Conservation (phyloP, 2,113 vertebrate genomes). For the Synchiropus splendidus region DNA sequence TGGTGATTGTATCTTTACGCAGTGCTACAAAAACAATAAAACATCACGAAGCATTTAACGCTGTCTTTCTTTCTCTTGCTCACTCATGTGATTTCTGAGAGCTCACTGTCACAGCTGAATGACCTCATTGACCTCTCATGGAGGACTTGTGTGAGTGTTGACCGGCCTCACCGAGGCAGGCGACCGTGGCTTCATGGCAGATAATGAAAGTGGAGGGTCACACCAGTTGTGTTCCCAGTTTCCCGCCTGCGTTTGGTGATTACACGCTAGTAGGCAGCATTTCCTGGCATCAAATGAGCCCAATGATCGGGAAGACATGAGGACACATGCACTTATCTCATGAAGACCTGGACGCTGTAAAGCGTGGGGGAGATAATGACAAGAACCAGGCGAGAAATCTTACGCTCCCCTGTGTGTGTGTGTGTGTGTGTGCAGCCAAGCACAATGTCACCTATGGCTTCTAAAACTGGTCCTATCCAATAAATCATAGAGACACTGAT, state of each 20-base stretch:
- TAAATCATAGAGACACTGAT: no score
- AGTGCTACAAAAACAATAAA: no score
- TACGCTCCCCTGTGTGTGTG: no score
- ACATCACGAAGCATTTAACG: no score
- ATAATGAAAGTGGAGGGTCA: slow-evolving; percentile 14
- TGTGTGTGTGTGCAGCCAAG: no score
- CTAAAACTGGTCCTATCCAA: no score
- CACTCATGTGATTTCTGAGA: slow-evolving; percentile 2
- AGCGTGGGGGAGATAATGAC: no score
- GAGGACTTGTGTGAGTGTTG: background rate
- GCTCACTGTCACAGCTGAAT: background rate
- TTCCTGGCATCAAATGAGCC: slow-evolving; percentile 31
- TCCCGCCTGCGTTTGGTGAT: slow-evolving; percentile 4
- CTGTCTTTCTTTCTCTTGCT: no score
- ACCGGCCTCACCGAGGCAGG: slow-evolving; percentile 3
- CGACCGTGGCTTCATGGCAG: slow-evolving; percentile 1
- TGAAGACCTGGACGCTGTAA: background rate
- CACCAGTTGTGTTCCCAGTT: slow-evolving; percentile 20
- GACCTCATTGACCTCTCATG: background rate
- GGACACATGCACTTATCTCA: slow-evolving; percentile 10
- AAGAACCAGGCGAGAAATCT: no score
- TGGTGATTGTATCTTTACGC: no score
- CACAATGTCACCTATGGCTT: no score
- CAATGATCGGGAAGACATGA: slow-evolving; percentile 9
- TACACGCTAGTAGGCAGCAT: slow-evolving; percentile 6